Conservation (phyloP, 2,888 invertebrate genomes). For the Ichneumon xanthorius region DNA sequence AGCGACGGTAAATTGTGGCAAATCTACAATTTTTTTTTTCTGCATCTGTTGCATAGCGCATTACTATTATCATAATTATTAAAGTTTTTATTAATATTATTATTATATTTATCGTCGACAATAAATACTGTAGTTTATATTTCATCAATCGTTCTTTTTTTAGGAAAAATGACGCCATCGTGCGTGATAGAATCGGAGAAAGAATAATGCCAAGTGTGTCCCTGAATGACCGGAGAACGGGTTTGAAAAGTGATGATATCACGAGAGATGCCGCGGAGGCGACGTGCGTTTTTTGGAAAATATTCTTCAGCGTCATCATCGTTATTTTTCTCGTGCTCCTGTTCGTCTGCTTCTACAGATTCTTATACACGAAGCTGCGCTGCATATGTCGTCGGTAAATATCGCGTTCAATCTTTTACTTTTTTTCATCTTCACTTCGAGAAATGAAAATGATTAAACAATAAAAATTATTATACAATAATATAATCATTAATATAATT, state of each 20-base stretch:
- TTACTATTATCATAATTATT: not conserved
- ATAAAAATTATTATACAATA: no score
- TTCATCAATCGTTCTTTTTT: not conserved
- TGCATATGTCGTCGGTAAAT: conserved; percentile 54
- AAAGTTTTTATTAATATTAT: no score
- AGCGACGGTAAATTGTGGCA: conserved; percentile 63
- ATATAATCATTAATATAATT: no score
- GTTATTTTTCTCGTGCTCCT: conserved; percentile 50
- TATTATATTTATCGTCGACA: no score
- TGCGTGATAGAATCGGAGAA: conserved; percentile 43
- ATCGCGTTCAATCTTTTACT: not conserved
- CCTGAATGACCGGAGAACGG: not conserved
- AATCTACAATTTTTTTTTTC: conserved; percentile 39
- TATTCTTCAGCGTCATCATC: conserved; percentile 52
- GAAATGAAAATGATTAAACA: no score
- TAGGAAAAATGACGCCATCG: conserved; percentile 34
- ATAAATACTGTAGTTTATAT: not conserved
- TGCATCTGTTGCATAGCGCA: not conserved
- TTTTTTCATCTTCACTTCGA: no score
- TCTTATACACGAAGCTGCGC: conserved; percentile 59
- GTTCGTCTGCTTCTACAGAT: conserved; percentile 60
- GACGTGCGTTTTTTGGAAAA: conserved; percentile 58
- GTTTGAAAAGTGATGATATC: conserved; percentile 12
- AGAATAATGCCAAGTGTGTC: conserved; percentile 33
- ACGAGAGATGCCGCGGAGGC: not conserved